phyloP scores from a whole-genome alignment of 2,113 vertebrate genomes.

The Elgaria multicarinata region DNA sequence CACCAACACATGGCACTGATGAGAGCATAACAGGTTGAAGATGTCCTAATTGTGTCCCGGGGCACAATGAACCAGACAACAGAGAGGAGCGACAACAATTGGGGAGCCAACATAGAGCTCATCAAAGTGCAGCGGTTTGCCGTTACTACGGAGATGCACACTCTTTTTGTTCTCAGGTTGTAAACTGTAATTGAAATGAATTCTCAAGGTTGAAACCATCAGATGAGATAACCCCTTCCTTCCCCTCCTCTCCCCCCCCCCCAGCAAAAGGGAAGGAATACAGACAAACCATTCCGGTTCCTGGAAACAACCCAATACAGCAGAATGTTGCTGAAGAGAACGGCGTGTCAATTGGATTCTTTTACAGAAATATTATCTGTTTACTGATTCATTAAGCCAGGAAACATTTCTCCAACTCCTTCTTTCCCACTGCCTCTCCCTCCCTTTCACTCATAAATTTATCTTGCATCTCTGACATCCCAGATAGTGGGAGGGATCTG shows the following conservation, averaged over 20 bases:
- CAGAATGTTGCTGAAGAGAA: background rate
- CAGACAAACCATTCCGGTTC: background rate
- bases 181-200: conserved; percentile 70
- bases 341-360: background rate
- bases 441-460: background rate
- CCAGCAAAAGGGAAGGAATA: background rate
- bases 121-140: conserved; percentile 34
- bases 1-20: conserved; percentile 6
- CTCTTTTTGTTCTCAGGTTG: conserved; percentile 66
- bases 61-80: conserved; percentile 53
- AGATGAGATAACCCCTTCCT: background rate
- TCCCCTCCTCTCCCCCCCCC: background rate
- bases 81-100: conserved; percentile 57
- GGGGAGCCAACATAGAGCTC: conserved; percentile 8
- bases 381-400: background rate
- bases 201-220: conserved; percentile 72
- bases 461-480: background rate
- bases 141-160: conserved; percentile 60
- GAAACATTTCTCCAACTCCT: background rate
- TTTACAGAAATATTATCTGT: background rate
- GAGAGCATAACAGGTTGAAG: conserved; percentile 59
- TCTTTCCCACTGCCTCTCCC: background rate
- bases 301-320: background rate
- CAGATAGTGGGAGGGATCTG: background rate
- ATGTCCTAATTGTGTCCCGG: conserved; percentile 72